Evolutionary conservation across 2,888 invertebrate genomes (phyloP).

Genomic region (Argyresthia albistria): DNA sequence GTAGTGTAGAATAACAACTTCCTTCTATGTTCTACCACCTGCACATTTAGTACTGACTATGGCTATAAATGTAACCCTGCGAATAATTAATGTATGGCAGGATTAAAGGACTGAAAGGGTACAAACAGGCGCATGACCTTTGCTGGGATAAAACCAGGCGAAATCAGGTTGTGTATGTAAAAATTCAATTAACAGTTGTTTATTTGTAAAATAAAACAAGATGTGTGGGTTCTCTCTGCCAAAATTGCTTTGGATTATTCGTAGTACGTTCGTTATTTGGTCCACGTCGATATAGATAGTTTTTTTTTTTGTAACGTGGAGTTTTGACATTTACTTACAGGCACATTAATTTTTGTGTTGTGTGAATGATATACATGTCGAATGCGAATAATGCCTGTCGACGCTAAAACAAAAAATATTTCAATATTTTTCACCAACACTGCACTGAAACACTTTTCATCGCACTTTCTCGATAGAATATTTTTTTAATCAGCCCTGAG

Average conservation of each 20-base stretch:
- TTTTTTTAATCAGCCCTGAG: constrained; percentile 9
- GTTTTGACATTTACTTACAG: too few relatives aligned
- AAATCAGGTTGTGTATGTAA: too few relatives aligned
- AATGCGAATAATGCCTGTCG: too few relatives aligned
- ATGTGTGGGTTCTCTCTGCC: too few relatives aligned
- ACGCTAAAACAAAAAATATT: not conserved
- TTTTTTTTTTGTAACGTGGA: too few relatives aligned
- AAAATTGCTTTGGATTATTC: too few relatives aligned
- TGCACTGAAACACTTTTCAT: constrained; percentile 4
- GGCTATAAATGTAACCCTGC: not conserved
- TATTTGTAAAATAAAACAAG: too few relatives aligned
- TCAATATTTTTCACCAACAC: constrained; percentile 4
- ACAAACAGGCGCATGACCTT: not conserved
- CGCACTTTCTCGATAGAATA: not conserved
- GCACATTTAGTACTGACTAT: not conserved
- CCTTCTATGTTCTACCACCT: not conserved
- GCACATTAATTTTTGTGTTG: too few relatives aligned
- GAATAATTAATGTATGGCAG: not conserved
- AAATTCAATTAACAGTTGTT: too few relatives aligned
- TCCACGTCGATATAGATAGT: not conserved
- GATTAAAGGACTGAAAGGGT: not conserved
- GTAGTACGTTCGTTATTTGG: too few relatives aligned
- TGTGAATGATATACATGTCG: too few relatives aligned
- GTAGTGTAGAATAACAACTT: not conserved
- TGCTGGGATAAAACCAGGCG: too few relatives aligned